Evolutionary conservation across 2,797 vertebrate species (phyloP).

Genomic region (Neosilurus hyrtlii): DNA sequence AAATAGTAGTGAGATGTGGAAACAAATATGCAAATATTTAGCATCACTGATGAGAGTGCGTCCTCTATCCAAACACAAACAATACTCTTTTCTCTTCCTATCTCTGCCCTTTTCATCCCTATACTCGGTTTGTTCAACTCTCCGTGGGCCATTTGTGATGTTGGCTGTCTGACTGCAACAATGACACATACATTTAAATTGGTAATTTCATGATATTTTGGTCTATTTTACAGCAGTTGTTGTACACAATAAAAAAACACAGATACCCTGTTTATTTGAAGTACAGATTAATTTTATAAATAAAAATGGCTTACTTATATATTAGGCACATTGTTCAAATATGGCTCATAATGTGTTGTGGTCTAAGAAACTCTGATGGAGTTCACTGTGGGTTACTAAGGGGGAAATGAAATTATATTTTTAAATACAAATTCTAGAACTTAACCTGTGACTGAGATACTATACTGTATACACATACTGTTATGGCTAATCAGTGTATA

Average conservation of each 20-base stretch:
- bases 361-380: neutral
- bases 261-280: neutral
- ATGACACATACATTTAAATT: neutral
- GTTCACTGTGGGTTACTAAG: neutral
- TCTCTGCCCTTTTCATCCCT: neutral
- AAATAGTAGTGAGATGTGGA: neutral
- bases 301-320: neutral
- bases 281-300: neutral
- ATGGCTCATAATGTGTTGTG: no score
- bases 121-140: neutral
- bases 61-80: neutral
- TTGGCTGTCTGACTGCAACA: neutral
- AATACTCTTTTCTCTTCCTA: neutral
- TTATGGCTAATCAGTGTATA: neutral
- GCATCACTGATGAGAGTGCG: neutral
- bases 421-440: no score
- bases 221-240: neutral
- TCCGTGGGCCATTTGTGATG: neutral
- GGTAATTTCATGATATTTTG: neutral
- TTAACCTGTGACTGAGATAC: neutral
- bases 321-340: neutral
- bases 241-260: neutral
- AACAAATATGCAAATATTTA: constrained; percentile 9
- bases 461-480: no score
- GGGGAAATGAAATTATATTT: no score